phyloP scores from a whole-genome alignment of 2,888 invertebrate species.

The Andrena flavipes region DNA sequence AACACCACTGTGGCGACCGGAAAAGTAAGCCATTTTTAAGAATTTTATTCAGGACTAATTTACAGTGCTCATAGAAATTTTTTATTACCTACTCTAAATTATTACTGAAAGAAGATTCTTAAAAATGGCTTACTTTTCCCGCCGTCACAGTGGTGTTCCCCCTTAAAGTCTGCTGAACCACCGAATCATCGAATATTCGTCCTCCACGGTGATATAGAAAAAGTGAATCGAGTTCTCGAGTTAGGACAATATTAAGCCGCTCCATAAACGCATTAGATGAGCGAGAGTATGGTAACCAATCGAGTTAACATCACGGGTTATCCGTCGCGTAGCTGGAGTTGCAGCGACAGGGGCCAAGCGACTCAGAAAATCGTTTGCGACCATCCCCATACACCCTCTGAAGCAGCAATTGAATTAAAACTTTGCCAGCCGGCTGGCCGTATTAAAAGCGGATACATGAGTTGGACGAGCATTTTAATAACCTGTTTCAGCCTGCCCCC shows the following conservation, averaged over 20 bases:
- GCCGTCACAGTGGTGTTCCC: too few species aligned
- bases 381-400: slow-evolving; percentile 37
- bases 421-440: slow-evolving; percentile 55
- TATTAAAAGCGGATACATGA: slow-evolving; percentile 59
- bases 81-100: too few species aligned
- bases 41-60: too few species aligned
- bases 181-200: too few species aligned
- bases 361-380: slow-evolving; percentile 32
- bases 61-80: too few species aligned
- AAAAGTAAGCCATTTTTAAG: too few species aligned
- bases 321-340: slow-evolving; percentile 62
- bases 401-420: slow-evolving; percentile 70
- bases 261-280: slow-evolving; percentile 60
- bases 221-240: slow-evolving; percentile 44
- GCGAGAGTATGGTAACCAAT: slow-evolving; percentile 67
- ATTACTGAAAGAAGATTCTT: too few species aligned
- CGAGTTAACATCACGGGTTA: slow-evolving; percentile 69
- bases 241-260: slow-evolving; percentile 59
- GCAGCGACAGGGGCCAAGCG: slow-evolving; percentile 53
- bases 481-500: slow-evolving; percentile 32
- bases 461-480: slow-evolving; percentile 64
- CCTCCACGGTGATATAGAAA: background rate
- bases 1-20: too few species aligned
- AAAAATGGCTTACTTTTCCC: too few species aligned
- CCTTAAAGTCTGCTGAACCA: too few species aligned